Evolutionary conservation across 2,113 vertebrate species (phyloP).

Genomic region (Nothocercus nigrocapillus): DNA sequence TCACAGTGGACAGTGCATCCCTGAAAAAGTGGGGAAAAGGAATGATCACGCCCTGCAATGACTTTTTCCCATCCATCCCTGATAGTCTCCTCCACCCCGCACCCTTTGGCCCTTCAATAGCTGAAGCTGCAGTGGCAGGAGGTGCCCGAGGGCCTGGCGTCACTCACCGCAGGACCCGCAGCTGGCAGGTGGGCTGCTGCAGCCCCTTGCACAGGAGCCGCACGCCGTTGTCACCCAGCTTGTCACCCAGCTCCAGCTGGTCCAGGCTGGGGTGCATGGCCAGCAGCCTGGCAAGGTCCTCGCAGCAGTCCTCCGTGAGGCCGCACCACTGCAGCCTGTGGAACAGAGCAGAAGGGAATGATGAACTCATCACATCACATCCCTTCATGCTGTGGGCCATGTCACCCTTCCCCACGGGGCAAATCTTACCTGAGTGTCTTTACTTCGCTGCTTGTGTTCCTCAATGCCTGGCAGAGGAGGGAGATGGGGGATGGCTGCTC

Average conservation of each 20-base stretch:
- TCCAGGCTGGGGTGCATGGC: background rate
- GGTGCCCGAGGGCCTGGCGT: no score
- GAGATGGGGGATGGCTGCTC: background rate
- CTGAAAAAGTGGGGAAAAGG: background rate
- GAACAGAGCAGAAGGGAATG: rapidly evolving
- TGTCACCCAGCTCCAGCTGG: background rate
- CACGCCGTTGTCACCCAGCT: background rate
- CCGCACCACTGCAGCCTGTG: slow-evolving; percentile 15
- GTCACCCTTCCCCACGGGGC: no score
- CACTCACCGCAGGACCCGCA: slow-evolving; percentile 5
- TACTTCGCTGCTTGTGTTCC: background rate
- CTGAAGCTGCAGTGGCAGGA: no score
- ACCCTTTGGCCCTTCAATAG: no score
- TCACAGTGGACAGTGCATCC: no score
- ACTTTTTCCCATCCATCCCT: background rate
- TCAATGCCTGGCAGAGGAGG: background rate
- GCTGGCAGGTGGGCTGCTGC: background rate
- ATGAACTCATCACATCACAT: background rate
- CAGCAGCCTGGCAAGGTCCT: background rate
- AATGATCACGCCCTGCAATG: rapidly evolving
- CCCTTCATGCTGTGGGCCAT: no score
- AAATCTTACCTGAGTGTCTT: background rate
- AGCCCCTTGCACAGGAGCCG: slow-evolving; percentile 30
- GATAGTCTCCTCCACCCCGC: rapidly evolving
- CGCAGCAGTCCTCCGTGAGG: background rate